Base-by-base conservation (phyloP, 2,113 vertebrate genomes). In the Cepphus grylle region DNA sequence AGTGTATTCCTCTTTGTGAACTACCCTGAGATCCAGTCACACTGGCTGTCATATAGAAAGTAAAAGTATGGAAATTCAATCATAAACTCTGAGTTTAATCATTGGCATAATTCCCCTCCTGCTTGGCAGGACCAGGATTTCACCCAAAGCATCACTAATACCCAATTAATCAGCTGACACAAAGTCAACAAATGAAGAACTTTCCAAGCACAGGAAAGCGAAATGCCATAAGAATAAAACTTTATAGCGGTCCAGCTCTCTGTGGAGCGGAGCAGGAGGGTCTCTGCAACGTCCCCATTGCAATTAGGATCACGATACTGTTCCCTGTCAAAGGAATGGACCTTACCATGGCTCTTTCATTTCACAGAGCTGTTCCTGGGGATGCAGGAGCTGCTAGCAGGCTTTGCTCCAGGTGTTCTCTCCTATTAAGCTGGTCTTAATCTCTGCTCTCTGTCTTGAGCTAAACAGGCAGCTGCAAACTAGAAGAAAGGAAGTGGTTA, bases 401-500 rank as follows among this genome's bases (percentile, higher is more conserved):
- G 65, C 92, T 96, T 90, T 93, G 65, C 81, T 96, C 93, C 96
- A 94, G 86, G 95, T 96, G 94, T 94, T 97, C 93, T 94, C 80
- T 88, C 94, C 78, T 94, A 90, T 95, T 97, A 97, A 97, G 36
- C 74, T 94, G 88, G 66, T 91, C 92, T 96, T 97, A 96, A 97
- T 97, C 88, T 93, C 93, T 92, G 72, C 49, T 95, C 81, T 97
- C 95, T 81, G 59, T 96, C 91, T 86, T 93, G 96, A 97, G 96
- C 93, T 96, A 78, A 95, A 87, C 70, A 96, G 97, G 95, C 97
- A 97, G 96, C 95, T 97, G 97, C 95, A 97, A 96, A 96, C 85
- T 96, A 92, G 94, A 91, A 97, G 89, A 97, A 95, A 96, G 96
- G 97, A 97, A 97, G 93, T 96, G 84, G 97, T 97, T 97, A 94